phyloP scores from a whole-genome alignment of 2,113 vertebrate genomes.

The Clupea harengus region DNA sequence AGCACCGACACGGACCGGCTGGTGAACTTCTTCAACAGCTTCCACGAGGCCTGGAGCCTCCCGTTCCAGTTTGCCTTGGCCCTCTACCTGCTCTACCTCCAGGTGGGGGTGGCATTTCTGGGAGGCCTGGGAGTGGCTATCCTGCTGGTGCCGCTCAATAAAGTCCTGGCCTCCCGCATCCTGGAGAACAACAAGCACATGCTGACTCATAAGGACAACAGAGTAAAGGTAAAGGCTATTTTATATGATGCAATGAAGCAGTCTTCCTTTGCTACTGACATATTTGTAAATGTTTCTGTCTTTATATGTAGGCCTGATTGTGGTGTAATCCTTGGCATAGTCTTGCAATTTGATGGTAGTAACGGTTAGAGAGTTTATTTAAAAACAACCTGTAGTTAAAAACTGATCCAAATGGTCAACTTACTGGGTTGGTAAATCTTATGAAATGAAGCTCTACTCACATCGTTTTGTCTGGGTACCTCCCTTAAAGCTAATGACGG shows the following conservation, averaged over 20 bases:
- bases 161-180: conserved; percentile 83
- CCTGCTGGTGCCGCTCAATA: conserved; percentile 90
- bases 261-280: not conserved
- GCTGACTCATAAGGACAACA: conserved; percentile 83
- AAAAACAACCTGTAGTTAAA: too few relatives aligned
- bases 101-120: conserved; percentile 88
- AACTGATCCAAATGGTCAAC: too few relatives aligned
- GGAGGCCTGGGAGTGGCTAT: conserved; percentile 82
- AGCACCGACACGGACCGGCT: conserved; percentile 85
- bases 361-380: too few relatives aligned
- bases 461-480: not conserved
- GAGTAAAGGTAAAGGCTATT: conserved; percentile 81
- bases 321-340: not conserved
- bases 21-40: conserved; percentile 85
- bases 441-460: not conserved
- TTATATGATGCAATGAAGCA: too few relatives aligned
- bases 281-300: too few relatives aligned
- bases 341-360: not conserved
- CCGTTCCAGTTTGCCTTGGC: conserved; percentile 82
- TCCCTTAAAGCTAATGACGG: conserved; percentile 82
- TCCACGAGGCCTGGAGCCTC: conserved; percentile 93
- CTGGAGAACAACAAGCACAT: conserved; percentile 82
- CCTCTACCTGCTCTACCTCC: conserved; percentile 87
- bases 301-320: too few relatives aligned
- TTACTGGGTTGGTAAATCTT: not conserved